Percentiles rank a stretch among this genome's conserved stretches.
phyloP scores from a whole-genome alignment of 1,140 invertebrate species.

The Bradysia coprophila region DNA sequence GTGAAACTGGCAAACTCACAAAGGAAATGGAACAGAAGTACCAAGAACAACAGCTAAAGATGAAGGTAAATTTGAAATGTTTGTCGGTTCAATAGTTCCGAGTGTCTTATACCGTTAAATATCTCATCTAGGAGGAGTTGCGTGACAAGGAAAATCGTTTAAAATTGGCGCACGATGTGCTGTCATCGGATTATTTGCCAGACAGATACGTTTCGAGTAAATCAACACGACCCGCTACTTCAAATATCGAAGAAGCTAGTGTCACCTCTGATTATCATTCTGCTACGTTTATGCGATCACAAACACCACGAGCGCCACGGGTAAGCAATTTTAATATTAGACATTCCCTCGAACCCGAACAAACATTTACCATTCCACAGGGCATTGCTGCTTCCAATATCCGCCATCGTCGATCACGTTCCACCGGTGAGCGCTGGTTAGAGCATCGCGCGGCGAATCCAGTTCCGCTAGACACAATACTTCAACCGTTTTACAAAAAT shows the following conservation, averaged over 20 bases:
- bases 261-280: too few species aligned
- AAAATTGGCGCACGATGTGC: slow-evolving; percentile 22
- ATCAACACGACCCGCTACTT: too few species aligned
- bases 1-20: slow-evolving; percentile 46
- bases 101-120: too few species aligned
- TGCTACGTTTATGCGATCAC: too few species aligned
- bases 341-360: too few species aligned
- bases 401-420: slow-evolving; percentile 57
- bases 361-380: too few species aligned
- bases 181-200: slow-evolving; percentile 21
- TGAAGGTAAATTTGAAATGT: slow-evolving; percentile 27
- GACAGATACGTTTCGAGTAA: too few species aligned
- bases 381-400: slow-evolving; percentile 44
- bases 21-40: slow-evolving; percentile 42
- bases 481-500: slow-evolving; percentile 69
- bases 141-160: slow-evolving; percentile 33
- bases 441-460: slow-evolving; percentile 67
- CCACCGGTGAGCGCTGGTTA: slow-evolving; percentile 66
- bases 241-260: too few species aligned
- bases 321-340: background rate
- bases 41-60: slow-evolving; percentile 40
- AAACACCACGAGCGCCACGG: background rate
- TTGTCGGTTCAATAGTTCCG: too few species aligned
- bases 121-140: slow-evolving; percentile 24
- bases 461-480: slow-evolving; percentile 60